Evolutionary conservation across 2,113 vertebrate genomes (phyloP).

Genomic region (Puffinus mauretanicus): DNA sequence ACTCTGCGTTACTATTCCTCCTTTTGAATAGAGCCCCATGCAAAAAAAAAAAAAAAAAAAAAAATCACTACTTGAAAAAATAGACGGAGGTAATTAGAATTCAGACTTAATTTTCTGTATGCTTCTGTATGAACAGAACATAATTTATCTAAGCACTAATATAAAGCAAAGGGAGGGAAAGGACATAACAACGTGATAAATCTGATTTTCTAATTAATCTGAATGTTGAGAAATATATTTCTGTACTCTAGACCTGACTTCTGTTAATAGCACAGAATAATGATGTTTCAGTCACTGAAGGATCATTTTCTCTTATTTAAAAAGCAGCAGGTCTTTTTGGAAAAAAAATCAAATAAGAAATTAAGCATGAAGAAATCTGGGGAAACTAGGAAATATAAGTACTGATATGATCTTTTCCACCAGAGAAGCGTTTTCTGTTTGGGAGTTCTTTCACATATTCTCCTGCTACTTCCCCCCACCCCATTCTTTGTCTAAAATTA

Average conservation of each 20-base stretch:
- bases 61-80: not conserved
- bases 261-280: not conserved
- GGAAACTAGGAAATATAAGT: not conserved
- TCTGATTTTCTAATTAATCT: conserved; percentile 2
- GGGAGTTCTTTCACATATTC: not conserved
- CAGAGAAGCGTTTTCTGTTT: not conserved
- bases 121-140: not conserved
- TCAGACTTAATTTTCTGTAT: not conserved
- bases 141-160: not conserved
- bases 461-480: not conserved
- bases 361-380: not conserved
- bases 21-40: not conserved
- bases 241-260: not conserved
- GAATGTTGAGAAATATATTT: not conserved
- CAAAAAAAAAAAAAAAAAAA: no score
- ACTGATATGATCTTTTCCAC: not conserved
- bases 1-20: not conserved
- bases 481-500: not conserved
- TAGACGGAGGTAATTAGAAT: not conserved
- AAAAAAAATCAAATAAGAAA: not conserved
- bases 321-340: not conserved
- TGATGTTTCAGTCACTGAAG: not conserved
- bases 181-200: not conserved
- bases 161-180: not conserved
- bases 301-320: not conserved